Conservation (phyloP, 2,113 vertebrate species). For the Notothenia rossii region DNA sequence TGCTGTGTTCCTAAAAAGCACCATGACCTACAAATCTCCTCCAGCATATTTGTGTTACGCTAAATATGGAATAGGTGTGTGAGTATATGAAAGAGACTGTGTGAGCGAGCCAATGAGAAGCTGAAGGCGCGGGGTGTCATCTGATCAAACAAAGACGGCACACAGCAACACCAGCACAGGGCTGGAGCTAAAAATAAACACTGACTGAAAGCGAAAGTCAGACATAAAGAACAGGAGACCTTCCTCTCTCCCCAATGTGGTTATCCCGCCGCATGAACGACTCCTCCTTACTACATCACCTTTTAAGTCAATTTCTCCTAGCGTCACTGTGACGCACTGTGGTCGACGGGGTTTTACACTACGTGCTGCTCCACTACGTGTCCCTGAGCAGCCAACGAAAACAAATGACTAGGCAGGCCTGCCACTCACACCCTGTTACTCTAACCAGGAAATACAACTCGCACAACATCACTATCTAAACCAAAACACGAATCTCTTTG, state of each 20-base stretch:
- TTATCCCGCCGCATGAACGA: constrained; percentile 49
- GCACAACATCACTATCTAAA: not conserved
- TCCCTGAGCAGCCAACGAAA: constrained; percentile 14
- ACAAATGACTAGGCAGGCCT: constrained; percentile 51
- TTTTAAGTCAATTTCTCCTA: constrained; percentile 35
- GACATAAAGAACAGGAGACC: constrained; percentile 50
- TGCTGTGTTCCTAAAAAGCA: not conserved
- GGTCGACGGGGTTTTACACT: constrained; percentile 49
- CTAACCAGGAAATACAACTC: not conserved
- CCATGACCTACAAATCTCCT: constrained; percentile 1
- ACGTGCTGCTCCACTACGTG: constrained; percentile 48
- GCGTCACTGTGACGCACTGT: constrained; percentile 26
- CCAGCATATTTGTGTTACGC: not conserved
- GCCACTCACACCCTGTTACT: constrained; percentile 6
- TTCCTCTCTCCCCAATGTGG: constrained; percentile 51
- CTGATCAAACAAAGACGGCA: constrained; percentile 74
- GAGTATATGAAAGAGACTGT: constrained; percentile 21
- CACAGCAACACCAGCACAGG: constrained; percentile 76
- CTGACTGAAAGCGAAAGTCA: constrained; percentile 50
- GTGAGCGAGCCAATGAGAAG: constrained; percentile 30
- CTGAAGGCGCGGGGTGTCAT: constrained; percentile 47
- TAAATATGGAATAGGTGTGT: constrained; percentile 20
- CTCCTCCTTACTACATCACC: constrained; percentile 43
- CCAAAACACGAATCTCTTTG: not conserved
- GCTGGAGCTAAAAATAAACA: constrained; percentile 84